Percentiles rank a stretch among this genome's conserved stretches.
phyloP scores from a whole-genome alignment of 2,888 invertebrate genomes.

The Willowsia nigromaculata region DNA sequence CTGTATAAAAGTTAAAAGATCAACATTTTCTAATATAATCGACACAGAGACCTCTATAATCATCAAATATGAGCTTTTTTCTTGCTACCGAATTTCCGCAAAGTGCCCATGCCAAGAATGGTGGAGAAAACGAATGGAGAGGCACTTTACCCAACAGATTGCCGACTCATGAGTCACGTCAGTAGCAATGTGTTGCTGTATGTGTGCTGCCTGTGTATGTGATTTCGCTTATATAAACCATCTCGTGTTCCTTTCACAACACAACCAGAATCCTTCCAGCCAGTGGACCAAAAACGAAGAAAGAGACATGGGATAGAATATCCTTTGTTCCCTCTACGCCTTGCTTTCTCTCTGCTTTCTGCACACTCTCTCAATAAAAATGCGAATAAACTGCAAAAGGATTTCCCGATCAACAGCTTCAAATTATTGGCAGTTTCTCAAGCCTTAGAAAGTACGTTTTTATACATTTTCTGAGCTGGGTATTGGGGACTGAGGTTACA shows the following conservation, averaged over 20 bases:
- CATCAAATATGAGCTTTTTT: conserved; percentile 62
- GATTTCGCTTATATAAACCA: conserved; percentile 10
- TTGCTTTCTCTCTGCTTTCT: background rate
- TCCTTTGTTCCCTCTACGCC: conserved; percentile 17
- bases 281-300: conserved; percentile 47
- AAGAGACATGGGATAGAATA: conserved; percentile 46
- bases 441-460: conserved; percentile 14
- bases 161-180: conserved; percentile 68
- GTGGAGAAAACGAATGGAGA: conserved; percentile 30
- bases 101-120: conserved; percentile 60
- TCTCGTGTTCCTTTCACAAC: background rate
- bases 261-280: background rate
- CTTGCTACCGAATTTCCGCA: conserved; percentile 50
- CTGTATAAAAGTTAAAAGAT: conserved; percentile 41
- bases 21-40: conserved; percentile 55
- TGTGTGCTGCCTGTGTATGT: background rate
- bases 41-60: conserved; percentile 53
- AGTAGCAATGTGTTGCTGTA: conserved; percentile 60
- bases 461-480: conserved; percentile 10
- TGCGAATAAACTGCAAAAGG: conserved; percentile 65
- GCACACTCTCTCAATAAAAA: conserved; percentile 47
- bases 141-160: conserved; percentile 60
- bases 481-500: background rate
- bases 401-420: conserved; percentile 68
- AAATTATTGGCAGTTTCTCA: conserved; percentile 67